A percentile compares a stretch with the other conserved stretches of the same genome.
Evolutionary conservation across 2,797 vertebrate genomes (phyloP).

Genomic region (Smutsia temminckii): DNA sequence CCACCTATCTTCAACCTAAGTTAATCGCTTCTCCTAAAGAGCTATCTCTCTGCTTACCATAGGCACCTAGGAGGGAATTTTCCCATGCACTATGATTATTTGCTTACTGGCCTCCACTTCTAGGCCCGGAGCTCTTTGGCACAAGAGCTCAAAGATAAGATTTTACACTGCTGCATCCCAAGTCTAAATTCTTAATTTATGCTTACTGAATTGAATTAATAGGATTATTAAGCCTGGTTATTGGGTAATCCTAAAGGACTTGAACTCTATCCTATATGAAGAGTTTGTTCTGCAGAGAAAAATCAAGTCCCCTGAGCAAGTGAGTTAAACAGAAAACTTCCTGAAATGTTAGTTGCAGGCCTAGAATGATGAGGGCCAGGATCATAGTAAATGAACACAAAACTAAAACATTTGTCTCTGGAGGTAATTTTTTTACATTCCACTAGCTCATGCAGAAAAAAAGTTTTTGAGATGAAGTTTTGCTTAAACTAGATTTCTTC

Average conservation of each 20-base stretch:
- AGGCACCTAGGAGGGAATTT: background rate
- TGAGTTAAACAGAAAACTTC: conserved; percentile 1
- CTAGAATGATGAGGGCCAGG: background rate
- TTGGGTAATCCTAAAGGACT: background rate
- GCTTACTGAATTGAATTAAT: background rate
- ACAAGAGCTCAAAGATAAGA: background rate
- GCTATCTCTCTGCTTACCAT: background rate
- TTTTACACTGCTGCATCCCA: background rate
- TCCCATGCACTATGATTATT: background rate
- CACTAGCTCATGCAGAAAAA: background rate
- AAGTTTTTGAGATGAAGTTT: conserved; percentile 3
- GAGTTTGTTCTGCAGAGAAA: background rate
- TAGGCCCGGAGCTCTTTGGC: background rate
- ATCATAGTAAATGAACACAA: background rate
- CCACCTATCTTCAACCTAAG: background rate
- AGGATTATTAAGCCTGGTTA: background rate
- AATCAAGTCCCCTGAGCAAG: background rate
- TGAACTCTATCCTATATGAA: background rate
- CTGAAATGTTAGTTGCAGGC: background rate
- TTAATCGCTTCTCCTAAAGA: background rate
- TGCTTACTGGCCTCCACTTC: background rate
- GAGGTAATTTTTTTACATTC: background rate
- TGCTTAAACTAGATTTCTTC: background rate
- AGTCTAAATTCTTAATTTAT: background rate
- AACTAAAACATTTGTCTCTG: background rate